A percentile compares a stretch with the other conserved stretches of the same genome.
Conservation (phyloP, 2,888 invertebrate species). For the Liodrosophila aerea region DNA sequence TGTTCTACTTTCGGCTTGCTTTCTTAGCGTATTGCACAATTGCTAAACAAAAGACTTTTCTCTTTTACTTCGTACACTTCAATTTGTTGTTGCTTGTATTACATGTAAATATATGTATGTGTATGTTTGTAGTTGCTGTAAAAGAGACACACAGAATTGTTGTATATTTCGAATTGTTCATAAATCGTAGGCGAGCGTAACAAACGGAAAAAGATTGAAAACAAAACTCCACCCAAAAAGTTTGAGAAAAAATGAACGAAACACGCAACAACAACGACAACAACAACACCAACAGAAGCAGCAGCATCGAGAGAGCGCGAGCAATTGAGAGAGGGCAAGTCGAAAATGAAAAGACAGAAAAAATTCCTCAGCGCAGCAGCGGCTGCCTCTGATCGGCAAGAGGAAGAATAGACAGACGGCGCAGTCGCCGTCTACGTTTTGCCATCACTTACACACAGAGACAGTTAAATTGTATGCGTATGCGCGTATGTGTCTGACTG, state of each 20-base stretch:
- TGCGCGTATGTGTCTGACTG: conserved; percentile 28
- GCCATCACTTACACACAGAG: conserved; percentile 26
- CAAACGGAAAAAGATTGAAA: conserved; percentile 61
- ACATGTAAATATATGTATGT: too few species aligned
- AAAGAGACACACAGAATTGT: conserved; percentile 34
- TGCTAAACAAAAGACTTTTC: conserved; percentile 44
- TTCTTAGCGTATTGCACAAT: conserved; percentile 66
- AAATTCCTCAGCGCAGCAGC: conserved; percentile 65
- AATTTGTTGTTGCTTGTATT: conserved; percentile 29
- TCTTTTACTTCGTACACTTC: conserved; percentile 28
- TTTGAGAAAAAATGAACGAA: conserved; percentile 46
- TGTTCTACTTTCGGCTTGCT: conserved; percentile 34
- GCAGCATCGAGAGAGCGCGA: conserved; percentile 21
- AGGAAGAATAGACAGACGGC: conserved; percentile 45
- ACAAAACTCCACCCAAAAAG: conserved; percentile 74
- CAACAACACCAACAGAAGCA: conserved; percentile 20
- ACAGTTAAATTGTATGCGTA: conserved; percentile 42
- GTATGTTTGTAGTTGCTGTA: conserved; percentile 43
- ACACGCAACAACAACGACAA: conserved; percentile 43
- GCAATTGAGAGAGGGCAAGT: conserved; percentile 47
- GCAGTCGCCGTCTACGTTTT: conserved; percentile 50
- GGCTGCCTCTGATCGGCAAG: conserved; percentile 44
- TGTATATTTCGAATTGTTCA: conserved; percentile 33
- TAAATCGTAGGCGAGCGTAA: conserved; percentile 31
- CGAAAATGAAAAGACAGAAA: conserved; percentile 66